Conservation (phyloP, 2,797 vertebrate species). For the Acanthiza pusilla region DNA sequence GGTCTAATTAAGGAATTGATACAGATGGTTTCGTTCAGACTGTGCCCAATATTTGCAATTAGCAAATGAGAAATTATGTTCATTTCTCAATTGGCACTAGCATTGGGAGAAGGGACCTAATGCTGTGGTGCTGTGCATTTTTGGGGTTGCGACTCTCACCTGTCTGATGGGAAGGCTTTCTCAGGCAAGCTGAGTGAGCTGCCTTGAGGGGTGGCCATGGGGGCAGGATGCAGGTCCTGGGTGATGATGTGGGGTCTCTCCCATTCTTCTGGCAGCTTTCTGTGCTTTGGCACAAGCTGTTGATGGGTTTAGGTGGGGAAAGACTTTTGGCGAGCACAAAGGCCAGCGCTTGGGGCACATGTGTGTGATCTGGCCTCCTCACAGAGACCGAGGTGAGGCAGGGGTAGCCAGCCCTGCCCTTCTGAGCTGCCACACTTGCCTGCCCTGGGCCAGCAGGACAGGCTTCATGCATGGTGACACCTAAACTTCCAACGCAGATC, state of each 20-base stretch:
- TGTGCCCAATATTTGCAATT: background rate
- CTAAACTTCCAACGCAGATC: background rate
- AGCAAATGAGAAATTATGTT: background rate
- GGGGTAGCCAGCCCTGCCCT: background rate
- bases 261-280: background rate
- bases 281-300: background rate
- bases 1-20: background rate
- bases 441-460: background rate
- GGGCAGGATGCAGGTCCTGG: background rate
- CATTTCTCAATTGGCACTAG: background rate
- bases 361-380: background rate
- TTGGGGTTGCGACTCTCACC: rapidly evolving
- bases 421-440: rapidly evolving
- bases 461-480: background rate
- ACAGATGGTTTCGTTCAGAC: background rate
- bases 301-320: background rate
- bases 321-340: background rate
- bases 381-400: background rate
- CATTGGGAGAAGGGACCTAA: background rate
- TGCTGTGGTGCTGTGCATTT: background rate
- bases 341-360: rapidly evolving
- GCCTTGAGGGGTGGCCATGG: rapidly evolving
- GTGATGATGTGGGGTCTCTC: background rate
- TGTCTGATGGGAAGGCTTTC: background rate
- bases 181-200: background rate